Conservation (phyloP, 2,113 vertebrate species). For the Rynchops niger region DNA sequence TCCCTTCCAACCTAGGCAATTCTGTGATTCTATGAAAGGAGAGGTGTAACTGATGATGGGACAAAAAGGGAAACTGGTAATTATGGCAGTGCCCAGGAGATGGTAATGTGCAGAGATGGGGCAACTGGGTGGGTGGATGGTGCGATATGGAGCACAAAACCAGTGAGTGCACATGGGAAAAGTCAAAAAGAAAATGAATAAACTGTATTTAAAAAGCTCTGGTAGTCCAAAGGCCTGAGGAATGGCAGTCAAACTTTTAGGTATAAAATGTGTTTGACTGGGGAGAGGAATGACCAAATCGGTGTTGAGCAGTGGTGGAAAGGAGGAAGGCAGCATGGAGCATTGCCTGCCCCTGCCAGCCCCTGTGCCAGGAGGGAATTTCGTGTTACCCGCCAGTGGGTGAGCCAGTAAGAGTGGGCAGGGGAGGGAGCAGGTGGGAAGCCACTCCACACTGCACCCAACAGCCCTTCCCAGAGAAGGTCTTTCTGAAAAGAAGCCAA, state of each 20-base stretch:
- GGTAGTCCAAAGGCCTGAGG: neutral
- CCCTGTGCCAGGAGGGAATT: neutral
- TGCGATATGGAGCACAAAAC: neutral
- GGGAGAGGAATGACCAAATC: accelerated
- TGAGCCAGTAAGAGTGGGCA: neutral
- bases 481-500: neutral
- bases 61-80: neutral
- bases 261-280: accelerated
- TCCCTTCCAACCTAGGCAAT: too few species aligned
- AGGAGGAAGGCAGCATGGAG: neutral
- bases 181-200: neutral
- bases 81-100: neutral
- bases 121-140: too few species aligned
- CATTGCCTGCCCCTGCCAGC: accelerated
- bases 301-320: accelerated
- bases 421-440: neutral
- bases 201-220: neutral
- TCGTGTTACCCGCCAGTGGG: accelerated
- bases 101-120: neutral
- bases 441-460: neutral
- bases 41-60: neutral
- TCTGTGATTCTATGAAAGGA: neutral
- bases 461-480: accelerated
- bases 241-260: neutral
- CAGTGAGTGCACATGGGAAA: neutral